Percentiles rank a stretch among this genome's conserved stretches.
These are phyloP conservation scores for Tyria jacobaeae DNA, from an alignment of 2,888 invertebrate species.

Conservation along the genomic window DNA sequence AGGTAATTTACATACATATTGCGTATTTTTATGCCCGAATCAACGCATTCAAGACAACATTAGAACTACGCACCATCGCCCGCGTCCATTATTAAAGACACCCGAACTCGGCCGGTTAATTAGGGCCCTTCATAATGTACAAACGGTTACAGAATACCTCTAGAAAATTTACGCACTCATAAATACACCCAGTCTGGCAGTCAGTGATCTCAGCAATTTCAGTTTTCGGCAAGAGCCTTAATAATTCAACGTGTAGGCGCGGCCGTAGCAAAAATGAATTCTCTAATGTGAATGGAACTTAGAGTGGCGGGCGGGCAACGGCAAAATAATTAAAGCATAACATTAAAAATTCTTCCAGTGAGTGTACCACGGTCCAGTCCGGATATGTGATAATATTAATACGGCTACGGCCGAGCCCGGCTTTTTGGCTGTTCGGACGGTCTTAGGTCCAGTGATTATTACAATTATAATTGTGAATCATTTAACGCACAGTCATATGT, in stretches of 20 bases:
- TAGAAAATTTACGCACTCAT: slow-evolving; percentile 78
- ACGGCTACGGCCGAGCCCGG: slow-evolving; percentile 63
- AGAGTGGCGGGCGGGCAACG: slow-evolving; percentile 65
- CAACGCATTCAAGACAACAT: slow-evolving; percentile 46
- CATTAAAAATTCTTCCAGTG: slow-evolving; percentile 86
- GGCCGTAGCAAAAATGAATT: slow-evolving; percentile 79
- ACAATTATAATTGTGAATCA: slow-evolving; percentile 54
- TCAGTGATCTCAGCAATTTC: slow-evolving; percentile 80
- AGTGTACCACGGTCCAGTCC: slow-evolving; percentile 69
- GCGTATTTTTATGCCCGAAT: slow-evolving; percentile 13
- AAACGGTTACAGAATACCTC: slow-evolving; percentile 78
- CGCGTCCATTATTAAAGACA: slow-evolving; percentile 61
- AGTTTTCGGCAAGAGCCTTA: slow-evolving; percentile 79
- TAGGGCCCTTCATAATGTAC: slow-evolving; percentile 84
- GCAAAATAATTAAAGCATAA: slow-evolving; percentile 85
- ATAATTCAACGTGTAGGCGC: slow-evolving; percentile 56
- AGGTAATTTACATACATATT: slow-evolving; percentile 24
- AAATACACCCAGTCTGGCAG: slow-evolving; percentile 70
- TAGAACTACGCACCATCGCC: slow-evolving; percentile 53
- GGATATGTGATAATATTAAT: slow-evolving; percentile 87
- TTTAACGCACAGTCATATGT: slow-evolving; percentile 50
- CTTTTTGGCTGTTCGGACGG: slow-evolving; percentile 57
- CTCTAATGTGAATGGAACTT: slow-evolving; percentile 86
- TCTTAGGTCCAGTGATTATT: slow-evolving; percentile 53
- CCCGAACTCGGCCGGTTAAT: slow-evolving; percentile 75